These are phyloP conservation scores for Frankliniella fusca DNA, from an alignment of 2,888 invertebrate species.

Conservation along the genomic window DNA sequence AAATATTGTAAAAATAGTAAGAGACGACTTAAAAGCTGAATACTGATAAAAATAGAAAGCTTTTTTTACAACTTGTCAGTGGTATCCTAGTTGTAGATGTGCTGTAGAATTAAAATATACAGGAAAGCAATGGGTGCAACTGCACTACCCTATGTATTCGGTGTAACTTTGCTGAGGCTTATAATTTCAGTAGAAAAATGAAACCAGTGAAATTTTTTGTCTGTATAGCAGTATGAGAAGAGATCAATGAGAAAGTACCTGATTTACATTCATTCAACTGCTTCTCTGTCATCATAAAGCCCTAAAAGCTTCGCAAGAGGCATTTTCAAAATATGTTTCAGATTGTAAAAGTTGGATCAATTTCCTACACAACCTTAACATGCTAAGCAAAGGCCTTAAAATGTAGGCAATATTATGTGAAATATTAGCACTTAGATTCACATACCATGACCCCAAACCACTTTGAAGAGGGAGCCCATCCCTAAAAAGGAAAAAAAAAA, in stretches of 20 bases:
- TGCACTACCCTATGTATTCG: not conserved
- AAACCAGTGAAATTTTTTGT: too few species aligned
- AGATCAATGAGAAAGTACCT: not conserved
- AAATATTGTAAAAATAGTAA: too few species aligned
- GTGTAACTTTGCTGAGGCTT: not conserved
- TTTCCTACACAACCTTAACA: conserved; percentile 3
- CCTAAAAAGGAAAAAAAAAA: conserved; percentile 38
- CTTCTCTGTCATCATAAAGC: not conserved
- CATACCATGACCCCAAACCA: conserved; percentile 40
- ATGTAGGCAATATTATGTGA: not conserved
- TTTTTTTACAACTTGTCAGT: not conserved
- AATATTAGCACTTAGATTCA: conserved; percentile 28
- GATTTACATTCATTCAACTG: not conserved
- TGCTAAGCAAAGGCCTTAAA: conserved; percentile 5
- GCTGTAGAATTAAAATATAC: not conserved
- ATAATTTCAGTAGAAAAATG: not conserved
- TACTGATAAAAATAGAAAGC: not conserved
- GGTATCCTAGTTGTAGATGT: not conserved
- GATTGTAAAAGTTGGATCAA: not conserved
- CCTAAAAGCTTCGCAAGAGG: conserved; percentile 10
- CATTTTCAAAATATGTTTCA: not conserved
- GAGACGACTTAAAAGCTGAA: not conserved
- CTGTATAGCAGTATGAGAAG: not conserved
- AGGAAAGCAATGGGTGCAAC: conserved; percentile 2
- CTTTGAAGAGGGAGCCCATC: conserved; percentile 40